These are phyloP conservation scores for Hyposoter didymator DNA, from an alignment of 2,888 invertebrate species.

Conservation along the genomic window DNA sequence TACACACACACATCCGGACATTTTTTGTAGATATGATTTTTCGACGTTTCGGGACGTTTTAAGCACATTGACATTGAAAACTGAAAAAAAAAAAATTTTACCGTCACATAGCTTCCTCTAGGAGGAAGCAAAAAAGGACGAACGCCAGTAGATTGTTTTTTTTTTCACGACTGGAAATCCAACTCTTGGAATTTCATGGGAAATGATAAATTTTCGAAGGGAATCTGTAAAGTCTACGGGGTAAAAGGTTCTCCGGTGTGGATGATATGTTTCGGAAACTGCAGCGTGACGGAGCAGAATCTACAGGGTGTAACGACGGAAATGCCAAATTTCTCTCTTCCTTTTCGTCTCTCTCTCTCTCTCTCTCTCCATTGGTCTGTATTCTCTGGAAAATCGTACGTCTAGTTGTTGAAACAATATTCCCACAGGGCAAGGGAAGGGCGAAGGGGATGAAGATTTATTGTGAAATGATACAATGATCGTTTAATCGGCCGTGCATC, in stretches of 20 bases:
- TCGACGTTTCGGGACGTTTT: no score
- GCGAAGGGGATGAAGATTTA: constrained; percentile 60
- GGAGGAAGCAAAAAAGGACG: no score
- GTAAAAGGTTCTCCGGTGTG: constrained; percentile 46
- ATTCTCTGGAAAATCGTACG: constrained; percentile 28
- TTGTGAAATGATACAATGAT: constrained; percentile 79
- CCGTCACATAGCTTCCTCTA: no score
- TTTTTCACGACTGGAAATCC: background rate
- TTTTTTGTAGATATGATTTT: no score
- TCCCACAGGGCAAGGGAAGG: constrained; percentile 67
- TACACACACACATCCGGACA: no score
- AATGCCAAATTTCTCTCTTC: constrained; percentile 47
- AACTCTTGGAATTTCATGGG: background rate
- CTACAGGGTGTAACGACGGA: constrained; percentile 61
- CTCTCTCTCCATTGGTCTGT: background rate
- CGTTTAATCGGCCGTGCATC: constrained; percentile 83
- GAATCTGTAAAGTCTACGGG: background rate
- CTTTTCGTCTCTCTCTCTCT: background rate
- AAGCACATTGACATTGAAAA: no score
- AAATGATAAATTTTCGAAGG: constrained; percentile 27
- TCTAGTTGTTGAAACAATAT: constrained; percentile 77
- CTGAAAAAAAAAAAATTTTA: no score
- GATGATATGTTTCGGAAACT: constrained; percentile 62
- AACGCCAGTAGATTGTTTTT: background rate
- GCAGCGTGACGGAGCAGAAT: constrained; percentile 48